Evolutionary conservation across 1,140 invertebrate genomes (phyloP), one percentile per base, ranked within the genome.

Genomic region (Drosophila mayri): DNA sequence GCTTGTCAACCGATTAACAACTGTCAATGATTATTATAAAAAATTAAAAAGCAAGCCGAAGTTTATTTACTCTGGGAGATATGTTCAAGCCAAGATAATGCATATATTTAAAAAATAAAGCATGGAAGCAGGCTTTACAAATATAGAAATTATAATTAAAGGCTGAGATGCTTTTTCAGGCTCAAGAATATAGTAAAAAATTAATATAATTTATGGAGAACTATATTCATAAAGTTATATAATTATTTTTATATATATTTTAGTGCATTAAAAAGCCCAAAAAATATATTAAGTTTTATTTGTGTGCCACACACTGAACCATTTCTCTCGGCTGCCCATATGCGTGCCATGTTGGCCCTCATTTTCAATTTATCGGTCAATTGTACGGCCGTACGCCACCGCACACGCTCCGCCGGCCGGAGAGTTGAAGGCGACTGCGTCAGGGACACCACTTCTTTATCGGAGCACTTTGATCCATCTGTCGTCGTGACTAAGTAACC

Each of bases 291-390:
- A 30, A 9, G 8, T 41, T 71, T 30, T 25, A 25, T 30, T 30
- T 30, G 28, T 30, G 28, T 30, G 28, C 6, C 28, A 8, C 28
- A 35, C 11, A 41, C 20, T 55, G 35, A 63, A 35, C 68, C 72
- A 72, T 76, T 75, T 76, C 73, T 66, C 73, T 66, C 72, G 64
- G 37, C 61, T 74, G 41, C 14, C 14, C 68, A 64, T 41, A 30
- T 63, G 58, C 72, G 47, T 73, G 70, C n/a, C 25, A n/a, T 49
- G 40, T 22, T 22, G 70, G 46, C 60, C 74, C 74, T 76, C 74
- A 76, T 61, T 76, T 66, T 76, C 75, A 78, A 78, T 78, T 78
- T 78, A 77, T 78, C 75, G 75, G 75, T 78, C 75, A 78, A 77
- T 70, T 78, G 75, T 59, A 40, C 30, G 65, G 65, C 35, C 60